These are phyloP conservation scores for Zonotrichia leucophrys DNA, from an alignment of 2,113 vertebrate species.

Conservation along the genomic window DNA sequence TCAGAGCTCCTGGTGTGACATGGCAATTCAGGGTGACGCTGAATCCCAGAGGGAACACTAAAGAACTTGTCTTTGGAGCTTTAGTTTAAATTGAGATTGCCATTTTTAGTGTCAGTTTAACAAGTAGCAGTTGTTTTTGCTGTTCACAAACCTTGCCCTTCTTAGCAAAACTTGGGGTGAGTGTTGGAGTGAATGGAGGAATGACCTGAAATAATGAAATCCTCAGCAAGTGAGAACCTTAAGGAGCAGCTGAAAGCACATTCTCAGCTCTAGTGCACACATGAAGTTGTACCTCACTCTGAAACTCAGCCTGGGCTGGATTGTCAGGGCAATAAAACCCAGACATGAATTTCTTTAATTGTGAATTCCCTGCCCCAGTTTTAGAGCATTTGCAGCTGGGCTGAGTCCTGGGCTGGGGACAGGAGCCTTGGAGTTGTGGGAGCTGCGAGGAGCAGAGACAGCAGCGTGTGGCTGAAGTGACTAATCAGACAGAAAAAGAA, in stretches of 20 bases:
- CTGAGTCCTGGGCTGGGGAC: background rate
- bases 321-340: background rate
- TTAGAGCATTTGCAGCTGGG: background rate
- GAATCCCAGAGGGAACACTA: fast-evolving
- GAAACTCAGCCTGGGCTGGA: background rate
- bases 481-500: background rate
- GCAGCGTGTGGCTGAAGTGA: background rate
- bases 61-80: no score
- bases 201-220: background rate
- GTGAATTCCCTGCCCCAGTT: background rate
- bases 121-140: background rate
- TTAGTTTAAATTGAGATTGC: fast-evolving
- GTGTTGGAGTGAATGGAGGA: background rate
- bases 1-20: fast-evolving
- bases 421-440: background rate
- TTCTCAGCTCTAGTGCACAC: background rate
- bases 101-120: fast-evolving
- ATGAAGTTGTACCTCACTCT: fast-evolving
- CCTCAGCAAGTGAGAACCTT: background rate
- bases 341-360: background rate
- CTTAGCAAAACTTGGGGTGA: background rate
- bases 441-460: background rate
- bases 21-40: fast-evolving
- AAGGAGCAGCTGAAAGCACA: fast-evolving
- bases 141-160: background rate